Conservation (phyloP, 2,113 vertebrate genomes). For the Peromyscus californicus region DNA sequence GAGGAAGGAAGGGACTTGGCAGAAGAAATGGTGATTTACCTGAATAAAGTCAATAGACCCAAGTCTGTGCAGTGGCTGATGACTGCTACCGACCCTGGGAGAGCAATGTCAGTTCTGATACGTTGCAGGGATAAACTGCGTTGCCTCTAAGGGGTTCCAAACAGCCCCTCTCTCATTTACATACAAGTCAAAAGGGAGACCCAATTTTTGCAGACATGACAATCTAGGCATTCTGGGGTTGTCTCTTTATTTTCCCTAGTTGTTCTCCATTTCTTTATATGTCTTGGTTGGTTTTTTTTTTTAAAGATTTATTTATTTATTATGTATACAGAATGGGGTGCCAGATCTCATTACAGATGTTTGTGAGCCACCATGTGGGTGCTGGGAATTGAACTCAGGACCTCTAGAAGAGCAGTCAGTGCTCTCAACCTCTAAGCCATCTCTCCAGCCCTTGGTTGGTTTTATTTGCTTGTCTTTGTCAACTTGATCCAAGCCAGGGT, state of each 20-base stretch:
- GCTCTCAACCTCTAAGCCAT: too few relatives aligned
- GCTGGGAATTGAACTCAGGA: too few relatives aligned
- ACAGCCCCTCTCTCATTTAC: neutral
- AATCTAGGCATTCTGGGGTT: neutral
- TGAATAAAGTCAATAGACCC: neutral
- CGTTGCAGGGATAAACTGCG: neutral
- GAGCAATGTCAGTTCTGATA: neutral
- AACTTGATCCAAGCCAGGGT: neutral
- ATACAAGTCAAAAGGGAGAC: neutral
- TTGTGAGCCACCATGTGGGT: too few relatives aligned
- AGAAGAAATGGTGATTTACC: neutral
- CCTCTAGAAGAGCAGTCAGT: too few relatives aligned
- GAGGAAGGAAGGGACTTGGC: neutral
- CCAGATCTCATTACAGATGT: too few relatives aligned
- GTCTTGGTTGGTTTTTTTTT: neutral
- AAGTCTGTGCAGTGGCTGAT: neutral
- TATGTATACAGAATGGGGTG: too few relatives aligned
- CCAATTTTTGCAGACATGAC: neutral
- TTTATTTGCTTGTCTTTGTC: neutral
- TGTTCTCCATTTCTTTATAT: neutral
- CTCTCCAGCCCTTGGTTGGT: too few relatives aligned
- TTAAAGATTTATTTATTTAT: too few relatives aligned
- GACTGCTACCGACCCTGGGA: neutral
- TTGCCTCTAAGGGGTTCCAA: neutral
- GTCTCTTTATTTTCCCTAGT: neutral